Evolutionary conservation across 2,888 invertebrate genomes (phyloP).

Genomic region (Orthonevra nobilis): DNA sequence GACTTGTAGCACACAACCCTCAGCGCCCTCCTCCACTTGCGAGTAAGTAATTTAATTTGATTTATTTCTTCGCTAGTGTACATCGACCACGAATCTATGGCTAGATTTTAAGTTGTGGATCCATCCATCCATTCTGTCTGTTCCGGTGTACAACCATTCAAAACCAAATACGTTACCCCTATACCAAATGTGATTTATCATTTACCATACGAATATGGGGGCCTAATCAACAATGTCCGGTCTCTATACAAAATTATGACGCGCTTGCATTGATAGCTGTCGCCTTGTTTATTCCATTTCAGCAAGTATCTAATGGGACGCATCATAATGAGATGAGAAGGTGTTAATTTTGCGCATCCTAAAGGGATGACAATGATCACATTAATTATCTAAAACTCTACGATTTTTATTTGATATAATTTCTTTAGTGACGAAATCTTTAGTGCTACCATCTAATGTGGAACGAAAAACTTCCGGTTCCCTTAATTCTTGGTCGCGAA

Average conservation of each 20-base stretch:
- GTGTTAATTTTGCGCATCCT: too few relatives aligned
- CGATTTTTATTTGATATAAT: too few relatives aligned
- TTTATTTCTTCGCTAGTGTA: constrained; percentile 44
- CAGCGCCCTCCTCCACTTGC: constrained; percentile 32
- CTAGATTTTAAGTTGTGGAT: constrained; percentile 40
- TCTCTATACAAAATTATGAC: constrained; percentile 65
- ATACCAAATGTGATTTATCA: constrained; percentile 65
- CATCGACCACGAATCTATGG: constrained; percentile 21
- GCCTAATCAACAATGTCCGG: constrained; percentile 69
- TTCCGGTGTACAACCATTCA: constrained; percentile 22
- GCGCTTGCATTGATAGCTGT: constrained; percentile 51
- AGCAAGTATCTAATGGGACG: constrained; percentile 33
- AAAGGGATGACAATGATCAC: too few relatives aligned
- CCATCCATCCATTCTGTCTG: constrained; percentile 7
- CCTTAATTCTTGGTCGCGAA: too few relatives aligned
- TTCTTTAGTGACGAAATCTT: too few relatives aligned
- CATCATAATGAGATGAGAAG: constrained; percentile 38
- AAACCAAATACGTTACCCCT: constrained; percentile 60
- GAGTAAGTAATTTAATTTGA: constrained; percentile 63
- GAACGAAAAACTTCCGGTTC: too few relatives aligned
- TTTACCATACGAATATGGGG: constrained; percentile 55
- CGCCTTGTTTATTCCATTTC: constrained; percentile 15
- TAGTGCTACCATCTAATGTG: too few relatives aligned
- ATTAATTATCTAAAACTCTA: too few relatives aligned
- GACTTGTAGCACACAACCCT: constrained; percentile 28